These are phyloP conservation scores for Xerus inauris DNA, from an alignment of 2,113 vertebrate species.

Conservation along the genomic window DNA sequence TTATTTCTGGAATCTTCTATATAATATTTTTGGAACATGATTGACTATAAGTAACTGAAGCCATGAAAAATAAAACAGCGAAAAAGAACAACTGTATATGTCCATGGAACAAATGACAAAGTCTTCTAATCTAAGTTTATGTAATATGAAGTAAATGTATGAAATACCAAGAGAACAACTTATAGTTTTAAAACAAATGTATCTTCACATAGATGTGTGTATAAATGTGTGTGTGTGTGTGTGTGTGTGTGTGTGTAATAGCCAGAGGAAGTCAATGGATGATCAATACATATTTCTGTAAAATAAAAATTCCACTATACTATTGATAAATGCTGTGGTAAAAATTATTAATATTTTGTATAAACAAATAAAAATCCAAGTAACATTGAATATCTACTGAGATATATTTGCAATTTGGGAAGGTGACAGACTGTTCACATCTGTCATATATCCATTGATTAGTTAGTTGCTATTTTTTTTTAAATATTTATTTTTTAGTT, in stretches of 20 bases:
- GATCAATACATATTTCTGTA: constrained; percentile 50
- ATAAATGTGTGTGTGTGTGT: not conserved
- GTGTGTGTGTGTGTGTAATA: not conserved
- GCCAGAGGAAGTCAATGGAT: constrained; percentile 42
- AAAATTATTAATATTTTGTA: constrained; percentile 67
- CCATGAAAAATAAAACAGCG: not conserved
- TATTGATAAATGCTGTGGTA: constrained; percentile 44
- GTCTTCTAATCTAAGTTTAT: constrained; percentile 54
- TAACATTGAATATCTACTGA: constrained; percentile 76
- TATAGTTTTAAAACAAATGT: constrained; percentile 27
- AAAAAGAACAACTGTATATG: not conserved
- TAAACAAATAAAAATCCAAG: constrained; percentile 33
- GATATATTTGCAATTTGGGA: constrained; percentile 66
- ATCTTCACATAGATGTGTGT: not conserved
- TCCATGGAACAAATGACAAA: not conserved
- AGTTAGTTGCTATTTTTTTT: constrained; percentile 55
- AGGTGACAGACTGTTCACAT: constrained; percentile 62
- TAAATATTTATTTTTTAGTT: too few species aligned
- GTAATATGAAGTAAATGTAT: constrained; percentile 16
- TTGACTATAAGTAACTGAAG: not conserved
- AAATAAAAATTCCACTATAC: constrained; percentile 66
- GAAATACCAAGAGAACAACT: constrained; percentile 13
- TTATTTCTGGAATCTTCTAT: not conserved
- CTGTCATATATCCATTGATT: constrained; percentile 9
- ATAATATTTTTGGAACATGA: not conserved